Percentiles rank a stretch among this genome's conserved stretches.
Evolutionary conservation across 1,140 invertebrate genomes (phyloP).

Genomic region (Leptoteleia sp.): DNA sequence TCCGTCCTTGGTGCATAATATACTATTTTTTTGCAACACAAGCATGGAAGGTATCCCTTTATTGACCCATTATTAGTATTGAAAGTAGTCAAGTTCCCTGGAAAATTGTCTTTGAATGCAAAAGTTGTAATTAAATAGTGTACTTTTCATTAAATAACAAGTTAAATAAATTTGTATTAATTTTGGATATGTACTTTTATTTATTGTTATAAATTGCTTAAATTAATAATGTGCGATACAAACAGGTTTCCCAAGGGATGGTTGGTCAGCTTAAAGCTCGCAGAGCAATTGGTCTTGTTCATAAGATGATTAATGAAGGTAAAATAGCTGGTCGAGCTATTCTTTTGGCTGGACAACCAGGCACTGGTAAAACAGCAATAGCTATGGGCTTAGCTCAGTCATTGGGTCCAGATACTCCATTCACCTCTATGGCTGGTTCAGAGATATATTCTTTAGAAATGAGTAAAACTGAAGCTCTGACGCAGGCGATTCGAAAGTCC

Average conservation of each 20-base stretch:
- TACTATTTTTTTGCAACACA: too few relatives aligned
- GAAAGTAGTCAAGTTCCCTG: too few relatives aligned
- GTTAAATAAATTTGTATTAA: too few relatives aligned
- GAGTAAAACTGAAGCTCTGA: conserved; percentile 99
- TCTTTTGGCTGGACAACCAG: conserved; percentile 97
- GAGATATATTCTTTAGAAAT: conserved; percentile 99
- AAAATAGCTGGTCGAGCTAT: conserved; percentile 99
- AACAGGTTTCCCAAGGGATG: conserved; percentile 97
- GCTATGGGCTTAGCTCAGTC: conserved; percentile 98
- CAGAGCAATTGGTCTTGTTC: conserved; percentile 94
- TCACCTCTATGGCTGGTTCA: conserved; percentile 98
- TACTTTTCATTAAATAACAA: too few relatives aligned
- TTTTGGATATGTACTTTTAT: too few relatives aligned
- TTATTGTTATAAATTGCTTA: too few relatives aligned
- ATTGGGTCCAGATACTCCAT: conserved; percentile 96
- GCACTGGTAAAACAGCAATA: conserved; percentile 98
- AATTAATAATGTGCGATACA: too few relatives aligned
- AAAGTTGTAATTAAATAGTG: too few relatives aligned
- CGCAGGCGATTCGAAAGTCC: conserved; percentile 97
- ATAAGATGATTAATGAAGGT: conserved; percentile 99
- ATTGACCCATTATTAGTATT: too few relatives aligned
- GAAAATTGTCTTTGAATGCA: too few relatives aligned
- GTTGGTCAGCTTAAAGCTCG: conserved; percentile 97
- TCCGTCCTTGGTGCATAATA: too few relatives aligned
- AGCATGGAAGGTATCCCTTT: too few relatives aligned